These are phyloP conservation scores for Cephus nigrinus DNA, from an alignment of 2,888 invertebrate genomes.

Conservation along the genomic window DNA sequence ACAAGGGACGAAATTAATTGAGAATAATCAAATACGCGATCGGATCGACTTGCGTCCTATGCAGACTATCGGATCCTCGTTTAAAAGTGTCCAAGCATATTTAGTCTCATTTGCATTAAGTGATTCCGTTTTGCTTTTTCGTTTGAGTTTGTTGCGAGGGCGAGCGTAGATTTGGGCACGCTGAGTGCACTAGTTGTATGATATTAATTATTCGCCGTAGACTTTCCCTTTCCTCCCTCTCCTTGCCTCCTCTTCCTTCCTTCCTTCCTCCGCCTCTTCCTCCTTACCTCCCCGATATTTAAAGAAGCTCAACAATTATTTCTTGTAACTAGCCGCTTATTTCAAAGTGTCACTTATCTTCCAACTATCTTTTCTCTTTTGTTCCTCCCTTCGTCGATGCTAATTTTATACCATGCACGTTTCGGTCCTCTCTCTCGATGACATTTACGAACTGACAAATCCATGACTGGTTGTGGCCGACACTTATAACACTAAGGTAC, in stretches of 20 bases:
- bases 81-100: conserved; percentile 23
- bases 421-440: background rate
- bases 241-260: background rate
- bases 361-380: conserved; percentile 14
- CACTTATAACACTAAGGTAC: conserved; percentile 8
- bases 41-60: background rate
- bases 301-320: conserved; percentile 48
- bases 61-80: background rate
- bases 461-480: conserved; percentile 46
- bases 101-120: conserved; percentile 29
- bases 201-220: conserved; percentile 49
- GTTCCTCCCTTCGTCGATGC: conserved; percentile 23
- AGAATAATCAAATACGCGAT: background rate
- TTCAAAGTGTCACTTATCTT: background rate
- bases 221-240: conserved; percentile 24
- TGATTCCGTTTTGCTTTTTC: conserved; percentile 20
- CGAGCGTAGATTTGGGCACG: conserved; percentile 43
- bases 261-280: background rate
- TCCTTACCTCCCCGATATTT: conserved; percentile 30
- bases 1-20: background rate
- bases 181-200: conserved; percentile 44
- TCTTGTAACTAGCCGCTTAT: conserved; percentile 42
- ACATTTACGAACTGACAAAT: conserved; percentile 32
- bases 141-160: conserved; percentile 20
- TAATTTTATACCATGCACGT: conserved; percentile 9